phyloP scores from a whole-genome alignment of 2,888 invertebrate genomes.

The Amorpha juglandis region DNA sequence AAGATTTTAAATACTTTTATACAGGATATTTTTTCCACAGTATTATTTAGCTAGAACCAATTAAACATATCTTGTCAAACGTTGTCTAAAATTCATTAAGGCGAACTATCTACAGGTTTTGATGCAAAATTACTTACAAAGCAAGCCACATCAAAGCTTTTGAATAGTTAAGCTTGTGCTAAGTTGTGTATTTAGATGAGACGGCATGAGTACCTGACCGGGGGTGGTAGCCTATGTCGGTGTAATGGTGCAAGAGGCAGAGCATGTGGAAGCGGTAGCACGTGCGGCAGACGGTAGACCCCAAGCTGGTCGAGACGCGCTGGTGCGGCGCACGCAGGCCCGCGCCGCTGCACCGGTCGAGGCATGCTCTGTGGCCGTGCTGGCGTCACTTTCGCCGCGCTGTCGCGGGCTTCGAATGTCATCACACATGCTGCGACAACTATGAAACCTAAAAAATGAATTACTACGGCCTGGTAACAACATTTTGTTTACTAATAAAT shows the following conservation, averaged over 20 bases:
- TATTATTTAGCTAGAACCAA: not conserved
- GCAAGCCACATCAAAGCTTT: conserved; percentile 1
- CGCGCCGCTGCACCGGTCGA: conserved; percentile 78
- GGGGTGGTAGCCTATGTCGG: conserved; percentile 66
- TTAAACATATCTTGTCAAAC: not conserved
- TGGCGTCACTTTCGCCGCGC: conserved; percentile 94
- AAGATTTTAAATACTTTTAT: not conserved
- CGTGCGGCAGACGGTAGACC: conserved; percentile 86
- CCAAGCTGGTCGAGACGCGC: conserved; percentile 88
- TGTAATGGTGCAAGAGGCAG: conserved; percentile 69
- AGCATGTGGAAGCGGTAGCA: conserved; percentile 70
- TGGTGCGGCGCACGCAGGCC: conserved; percentile 75
- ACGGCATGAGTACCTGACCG: conserved; percentile 61
- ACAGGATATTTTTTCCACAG: not conserved
- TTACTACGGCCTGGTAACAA: not conserved
- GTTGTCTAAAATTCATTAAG: not conserved
- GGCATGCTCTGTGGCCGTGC: conserved; percentile 85
- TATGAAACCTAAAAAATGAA: conserved; percentile 88
- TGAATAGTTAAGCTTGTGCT: not conserved
- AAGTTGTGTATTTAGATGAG: not conserved
- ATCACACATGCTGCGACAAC: conserved; percentile 98
- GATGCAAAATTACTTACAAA: conserved; percentile 7
- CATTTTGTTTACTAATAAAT: not conserved
- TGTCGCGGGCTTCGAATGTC: conserved; percentile 99
- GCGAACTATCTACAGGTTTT: not conserved